Base-by-base conservation (phyloP, 1,140 invertebrate genomes). In the Sinella curviseta region DNA sequence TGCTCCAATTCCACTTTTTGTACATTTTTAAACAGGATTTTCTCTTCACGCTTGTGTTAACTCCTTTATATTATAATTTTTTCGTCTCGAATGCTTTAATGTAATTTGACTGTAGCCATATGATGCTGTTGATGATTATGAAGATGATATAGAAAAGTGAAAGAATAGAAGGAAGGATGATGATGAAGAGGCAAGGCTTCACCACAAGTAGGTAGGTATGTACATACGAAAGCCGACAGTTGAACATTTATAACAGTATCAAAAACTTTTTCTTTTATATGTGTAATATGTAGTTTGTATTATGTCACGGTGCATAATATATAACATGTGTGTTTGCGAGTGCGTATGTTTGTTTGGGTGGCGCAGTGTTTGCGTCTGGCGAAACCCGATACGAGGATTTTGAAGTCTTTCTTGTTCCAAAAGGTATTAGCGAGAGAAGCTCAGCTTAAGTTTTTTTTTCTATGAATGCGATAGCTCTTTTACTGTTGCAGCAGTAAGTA, bases 341-440 rank as follows among this genome's bases (percentile, higher is more conserved):
- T n/a, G n/a, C n/a, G n/a, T n/a, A n/a, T n/a, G n/a, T n/a, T n/a
- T n/a, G n/a, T n/a, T n/a, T n/a, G n/a, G n/a, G n/a, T n/a, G n/a
- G n/a, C n/a, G n/a, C n/a, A n/a, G n/a, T n/a, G n/a, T n/a, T n/a
- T n/a, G n/a, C 24, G 65, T 70, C 65, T 70, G 65, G 65, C 8
- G 26, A 70, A 70, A 70, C 65, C 65, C 3, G 65, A 70, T 70
- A 70, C 31, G 31, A 70, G 65, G 65, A 70, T 70, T 70, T 70
- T 70, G 65, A 60, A 60, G 14, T 33, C 31, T 30, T 30, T 30
- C 26, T 70, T 33, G 65, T 70, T 33, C 28, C 26, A 70, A 70
- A 8, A 70, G 65, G 26, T 31, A 31, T 70, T 70, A 70, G 65
- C 26, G 14, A 33, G 65, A 8, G 26, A 24, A 70, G 65, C 31